phyloP scores from a whole-genome alignment of 2,797 vertebrate genomes.

The Bufotes viridis region DNA sequence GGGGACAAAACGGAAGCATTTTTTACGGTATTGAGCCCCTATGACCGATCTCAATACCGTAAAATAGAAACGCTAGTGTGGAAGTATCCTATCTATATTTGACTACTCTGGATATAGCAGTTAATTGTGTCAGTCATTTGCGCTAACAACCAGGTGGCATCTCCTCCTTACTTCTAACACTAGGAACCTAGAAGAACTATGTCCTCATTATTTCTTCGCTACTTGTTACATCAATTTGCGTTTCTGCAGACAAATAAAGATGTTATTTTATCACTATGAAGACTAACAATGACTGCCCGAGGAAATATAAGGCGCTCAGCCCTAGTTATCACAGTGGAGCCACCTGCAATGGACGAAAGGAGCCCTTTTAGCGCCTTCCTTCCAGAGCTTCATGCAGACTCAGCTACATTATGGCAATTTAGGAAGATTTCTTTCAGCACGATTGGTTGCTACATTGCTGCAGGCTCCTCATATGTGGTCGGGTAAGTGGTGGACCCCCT shows the following conservation, averaged over 20 bases:
- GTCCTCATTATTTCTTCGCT: not conserved
- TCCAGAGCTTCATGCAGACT: not conserved
- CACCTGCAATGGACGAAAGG: not conserved
- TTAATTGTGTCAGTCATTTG: too few species aligned
- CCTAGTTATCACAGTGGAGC: conserved; percentile 23
- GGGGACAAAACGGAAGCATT: too few species aligned
- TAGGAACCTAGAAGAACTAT: not conserved
- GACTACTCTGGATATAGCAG: too few species aligned
- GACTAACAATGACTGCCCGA: too few species aligned
- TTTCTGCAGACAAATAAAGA: not conserved
- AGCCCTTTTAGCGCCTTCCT: not conserved
- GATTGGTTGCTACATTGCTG: not conserved
- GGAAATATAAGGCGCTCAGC: not conserved
- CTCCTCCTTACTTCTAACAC: not conserved
- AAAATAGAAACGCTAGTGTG: too few species aligned
- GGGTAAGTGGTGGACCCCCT: not conserved
- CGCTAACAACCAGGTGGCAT: too few species aligned
- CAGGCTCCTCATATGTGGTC: not conserved
- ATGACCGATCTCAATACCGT: too few species aligned
- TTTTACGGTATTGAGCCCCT: too few species aligned
- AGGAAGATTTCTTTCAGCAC: not conserved
- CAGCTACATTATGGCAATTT: not conserved
- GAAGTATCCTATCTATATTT: too few species aligned
- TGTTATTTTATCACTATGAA: not conserved
- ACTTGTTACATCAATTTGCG: not conserved